These are phyloP conservation scores for Meiosimyza decipiens DNA, from an alignment of 2,888 invertebrate genomes.

Conservation along the genomic window DNA sequence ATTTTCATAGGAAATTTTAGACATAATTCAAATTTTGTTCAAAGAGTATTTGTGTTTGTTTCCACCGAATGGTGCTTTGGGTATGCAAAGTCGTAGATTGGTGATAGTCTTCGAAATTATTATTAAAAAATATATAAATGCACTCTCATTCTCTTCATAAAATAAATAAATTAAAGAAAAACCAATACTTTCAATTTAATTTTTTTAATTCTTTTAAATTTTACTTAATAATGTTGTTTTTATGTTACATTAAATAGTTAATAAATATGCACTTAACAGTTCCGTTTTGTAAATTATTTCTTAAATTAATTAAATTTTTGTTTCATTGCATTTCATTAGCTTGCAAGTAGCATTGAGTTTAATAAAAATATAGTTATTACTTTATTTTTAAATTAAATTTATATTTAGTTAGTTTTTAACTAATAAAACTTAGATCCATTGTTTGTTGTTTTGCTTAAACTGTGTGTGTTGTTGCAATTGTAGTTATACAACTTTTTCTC, in stretches of 20 bases:
- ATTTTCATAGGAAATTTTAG: no score
- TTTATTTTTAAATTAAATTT: neutral
- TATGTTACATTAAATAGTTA: conserved; percentile 24
- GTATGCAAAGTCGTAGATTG: no score
- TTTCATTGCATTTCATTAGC: conserved; percentile 8
- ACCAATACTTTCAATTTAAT: neutral
- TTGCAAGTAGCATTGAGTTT: neutral
- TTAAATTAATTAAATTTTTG: conserved; percentile 2
- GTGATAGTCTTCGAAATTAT: no score
- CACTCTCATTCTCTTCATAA: neutral
- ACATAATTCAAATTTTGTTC: no score
- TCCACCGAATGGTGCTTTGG: no score
- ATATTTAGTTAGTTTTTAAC: conserved; percentile 1
- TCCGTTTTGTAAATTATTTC: conserved; percentile 19
- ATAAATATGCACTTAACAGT: conserved; percentile 24
- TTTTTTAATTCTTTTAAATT: conserved; percentile 23
- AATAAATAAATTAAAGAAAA: neutral
- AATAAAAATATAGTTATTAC: conserved; percentile 1
- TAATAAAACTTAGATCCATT: conserved; percentile 18
- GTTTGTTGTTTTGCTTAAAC: conserved; percentile 6
- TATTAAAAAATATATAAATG: no score
- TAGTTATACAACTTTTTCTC: no score
- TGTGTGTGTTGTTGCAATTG: no score
- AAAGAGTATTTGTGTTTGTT: no score
- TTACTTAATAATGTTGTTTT: conserved; percentile 19